Percentiles rank a stretch among this genome's conserved stretches.
These are phyloP conservation scores for cattle (Bos taurus) DNA, from an alignment of 2,113 vertebrate genomes.

Conservation along the genomic window ARS-UCD2.0 NC_037328.1:93250501-93251000, in stretches of 20 bases:
- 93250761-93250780: conserved; percentile 14
- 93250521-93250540: neutral
- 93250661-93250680: neutral
- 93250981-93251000: neutral
- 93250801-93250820: neutral
- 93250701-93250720: conserved; percentile 27
- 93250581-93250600: neutral
- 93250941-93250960: neutral
- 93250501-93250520: neutral
- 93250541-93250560: neutral
- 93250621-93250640: conserved; percentile 33
- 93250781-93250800: neutral
- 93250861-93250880: neutral
- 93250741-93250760: neutral
- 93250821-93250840: neutral
- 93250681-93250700: neutral
- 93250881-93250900: neutral
- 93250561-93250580: neutral
- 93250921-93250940: neutral
- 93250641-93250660: neutral
- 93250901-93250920: neutral
- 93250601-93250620: neutral
- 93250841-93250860: neutral
- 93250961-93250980: neutral
- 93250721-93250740: neutral